Percentiles rank a stretch among this genome's conserved stretches.
Conservation (phyloP, 1,140 invertebrate genomes). For the Drosophila mayri region DNA sequence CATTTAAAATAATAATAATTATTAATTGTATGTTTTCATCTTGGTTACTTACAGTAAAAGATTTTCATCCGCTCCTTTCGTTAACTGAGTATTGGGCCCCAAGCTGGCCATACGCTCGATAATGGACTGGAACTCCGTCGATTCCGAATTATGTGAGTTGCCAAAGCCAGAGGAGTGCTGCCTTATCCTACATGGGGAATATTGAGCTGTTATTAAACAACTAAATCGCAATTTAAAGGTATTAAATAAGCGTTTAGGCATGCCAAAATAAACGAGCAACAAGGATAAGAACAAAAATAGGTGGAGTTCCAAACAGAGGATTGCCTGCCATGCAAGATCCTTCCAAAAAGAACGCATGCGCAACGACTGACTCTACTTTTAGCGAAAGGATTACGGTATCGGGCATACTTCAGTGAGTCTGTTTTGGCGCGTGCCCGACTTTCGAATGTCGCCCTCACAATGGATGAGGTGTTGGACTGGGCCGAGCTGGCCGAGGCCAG, state of each 20-base stretch:
- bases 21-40: neutral
- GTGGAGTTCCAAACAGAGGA: neutral
- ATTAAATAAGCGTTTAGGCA: constrained; percentile 21
- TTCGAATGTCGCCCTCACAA: constrained; percentile 67
- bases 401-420: constrained; percentile 83
- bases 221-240: neutral
- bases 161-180: constrained; percentile 48
- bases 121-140: constrained; percentile 85
- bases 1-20: no score
- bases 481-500: constrained; percentile 53
- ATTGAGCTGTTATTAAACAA: neutral
- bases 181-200: constrained; percentile 47
- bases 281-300: neutral
- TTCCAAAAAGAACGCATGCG: constrained; percentile 20
- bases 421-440: constrained; percentile 75
- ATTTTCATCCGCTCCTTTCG: constrained; percentile 89
- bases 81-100: constrained; percentile 87
- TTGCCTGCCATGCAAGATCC: constrained; percentile 13
- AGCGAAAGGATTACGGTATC: constrained; percentile 38
- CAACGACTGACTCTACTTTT: constrained; percentile 25
- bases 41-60: constrained; percentile 88
- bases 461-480: constrained; percentile 62
- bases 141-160: constrained; percentile 83
- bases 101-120: constrained; percentile 86
- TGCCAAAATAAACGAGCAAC: constrained; percentile 33